phyloP scores from a whole-genome alignment of 2,113 vertebrate species.

The Channa maculata region DNA sequence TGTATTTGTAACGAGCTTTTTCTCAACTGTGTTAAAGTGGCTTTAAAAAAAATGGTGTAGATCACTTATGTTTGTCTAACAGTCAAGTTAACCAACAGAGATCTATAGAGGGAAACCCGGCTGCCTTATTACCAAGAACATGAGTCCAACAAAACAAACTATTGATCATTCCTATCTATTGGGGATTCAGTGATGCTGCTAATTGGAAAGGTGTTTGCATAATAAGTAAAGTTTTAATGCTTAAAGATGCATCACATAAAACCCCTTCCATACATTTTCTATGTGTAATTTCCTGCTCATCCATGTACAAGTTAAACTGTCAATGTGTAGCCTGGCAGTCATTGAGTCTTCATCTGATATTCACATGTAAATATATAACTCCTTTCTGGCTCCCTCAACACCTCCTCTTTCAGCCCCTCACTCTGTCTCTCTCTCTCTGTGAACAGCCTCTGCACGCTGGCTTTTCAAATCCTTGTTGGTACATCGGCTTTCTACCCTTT shows the following conservation, averaged over 20 bases:
- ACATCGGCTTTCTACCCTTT: conserved; percentile 67
- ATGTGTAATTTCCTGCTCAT: conserved; percentile 12
- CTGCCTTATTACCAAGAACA: too few species aligned
- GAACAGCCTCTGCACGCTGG: conserved; percentile 49
- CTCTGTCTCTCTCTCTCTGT: conserved; percentile 39
- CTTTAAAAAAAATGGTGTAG: too few species aligned
- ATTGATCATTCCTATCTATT: too few species aligned
- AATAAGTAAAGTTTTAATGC: not conserved
- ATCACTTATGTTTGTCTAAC: too few species aligned
- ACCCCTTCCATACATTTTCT: not conserved
- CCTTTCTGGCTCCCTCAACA: conserved; percentile 8
- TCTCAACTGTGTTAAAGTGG: too few species aligned
- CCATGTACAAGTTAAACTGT: conserved; percentile 11
- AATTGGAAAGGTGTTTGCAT: too few species aligned
- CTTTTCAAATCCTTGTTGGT: conserved; percentile 70
- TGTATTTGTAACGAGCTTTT: too few species aligned
- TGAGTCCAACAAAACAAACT: too few species aligned
- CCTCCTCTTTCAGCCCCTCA: not conserved
- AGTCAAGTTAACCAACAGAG: too few species aligned
- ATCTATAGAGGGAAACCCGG: too few species aligned
- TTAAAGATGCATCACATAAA: not conserved
- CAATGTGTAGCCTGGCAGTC: conserved; percentile 43
- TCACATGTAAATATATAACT: conserved; percentile 34
- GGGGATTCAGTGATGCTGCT: too few species aligned
- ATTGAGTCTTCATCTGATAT: conserved; percentile 24